Evolutionary conservation across 2,797 vertebrate species (phyloP).

Genomic region (Liasis olivaceus): DNA sequence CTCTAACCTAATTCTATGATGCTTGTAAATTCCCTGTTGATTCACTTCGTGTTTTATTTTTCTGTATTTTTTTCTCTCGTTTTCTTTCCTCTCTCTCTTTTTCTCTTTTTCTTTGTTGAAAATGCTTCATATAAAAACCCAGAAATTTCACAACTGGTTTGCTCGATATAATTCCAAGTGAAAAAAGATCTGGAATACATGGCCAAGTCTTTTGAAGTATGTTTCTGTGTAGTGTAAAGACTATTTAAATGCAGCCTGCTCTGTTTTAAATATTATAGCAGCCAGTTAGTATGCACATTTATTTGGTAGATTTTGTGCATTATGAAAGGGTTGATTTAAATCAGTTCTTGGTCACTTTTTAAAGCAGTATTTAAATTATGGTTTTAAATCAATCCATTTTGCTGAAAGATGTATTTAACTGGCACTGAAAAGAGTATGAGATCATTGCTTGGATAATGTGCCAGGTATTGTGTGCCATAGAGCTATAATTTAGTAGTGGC

Average conservation of each 20-base stretch:
- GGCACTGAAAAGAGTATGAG: conserved; percentile 42
- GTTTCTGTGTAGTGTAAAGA: not conserved
- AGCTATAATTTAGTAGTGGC: conserved; percentile 22
- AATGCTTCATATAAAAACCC: not conserved
- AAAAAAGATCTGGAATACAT: not conserved
- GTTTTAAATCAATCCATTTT: not conserved
- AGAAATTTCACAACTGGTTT: not conserved
- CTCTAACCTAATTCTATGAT: not conserved
- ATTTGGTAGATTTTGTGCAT: not conserved
- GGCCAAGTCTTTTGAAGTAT: not conserved
- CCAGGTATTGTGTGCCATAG: conserved; percentile 22
- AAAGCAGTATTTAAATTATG: not conserved
- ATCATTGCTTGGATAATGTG: conserved; percentile 40
- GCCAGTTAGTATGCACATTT: not conserved
- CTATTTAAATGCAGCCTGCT: not conserved
- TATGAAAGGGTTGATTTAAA: not conserved
- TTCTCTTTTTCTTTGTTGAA: not conserved
- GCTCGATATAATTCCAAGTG: not conserved
- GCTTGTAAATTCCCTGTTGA: not conserved
- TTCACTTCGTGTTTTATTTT: not conserved
- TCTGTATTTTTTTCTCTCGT: not conserved
- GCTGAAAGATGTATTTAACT: conserved; percentile 51
- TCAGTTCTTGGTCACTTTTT: not conserved
- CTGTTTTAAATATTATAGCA: not conserved
- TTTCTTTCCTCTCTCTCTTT: not conserved